phyloP scores from a whole-genome alignment of 2,797 vertebrate species.

The Sebastes hubbsi region DNA sequence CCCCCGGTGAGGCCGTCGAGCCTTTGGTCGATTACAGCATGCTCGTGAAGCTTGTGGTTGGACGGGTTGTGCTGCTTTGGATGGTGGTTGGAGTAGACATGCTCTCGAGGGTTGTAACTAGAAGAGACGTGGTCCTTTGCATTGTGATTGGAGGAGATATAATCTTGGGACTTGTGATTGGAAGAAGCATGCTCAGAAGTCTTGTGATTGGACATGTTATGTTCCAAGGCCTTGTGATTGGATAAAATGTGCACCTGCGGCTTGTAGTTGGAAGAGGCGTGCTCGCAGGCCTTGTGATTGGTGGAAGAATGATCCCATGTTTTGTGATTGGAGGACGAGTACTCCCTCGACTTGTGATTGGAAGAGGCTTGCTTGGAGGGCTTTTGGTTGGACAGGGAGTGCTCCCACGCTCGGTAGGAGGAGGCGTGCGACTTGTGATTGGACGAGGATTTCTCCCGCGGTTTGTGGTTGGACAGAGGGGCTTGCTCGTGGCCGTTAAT shows the following conservation, averaged over 20 bases:
- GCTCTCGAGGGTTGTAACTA: slow-evolving; percentile 78
- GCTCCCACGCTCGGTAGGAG: slow-evolving; percentile 84
- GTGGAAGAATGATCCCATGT: slow-evolving; percentile 79
- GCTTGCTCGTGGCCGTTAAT: slow-evolving; percentile 87
- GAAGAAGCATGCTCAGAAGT: slow-evolving; percentile 82
- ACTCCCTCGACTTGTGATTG: slow-evolving; percentile 83
- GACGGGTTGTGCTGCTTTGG: slow-evolving; percentile 81
- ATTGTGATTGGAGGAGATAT: slow-evolving; percentile 87
- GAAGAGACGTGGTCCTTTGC: slow-evolving; percentile 78
- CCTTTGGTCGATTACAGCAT: slow-evolving; percentile 77
- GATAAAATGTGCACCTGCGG: slow-evolving; percentile 89
- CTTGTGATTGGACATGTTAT: slow-evolving; percentile 83
- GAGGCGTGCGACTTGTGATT: slow-evolving; percentile 85
- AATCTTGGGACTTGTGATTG: slow-evolving; percentile 82
- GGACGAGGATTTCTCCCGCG: slow-evolving; percentile 74
- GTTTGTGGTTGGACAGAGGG: slow-evolving; percentile 79
- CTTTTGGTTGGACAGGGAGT: slow-evolving; percentile 80
- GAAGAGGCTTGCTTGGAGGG: slow-evolving; percentile 80
- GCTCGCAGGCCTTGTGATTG: slow-evolving; percentile 82
- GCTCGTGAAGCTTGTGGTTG: slow-evolving; percentile 80
- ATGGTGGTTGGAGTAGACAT: slow-evolving; percentile 83
- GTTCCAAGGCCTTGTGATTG: slow-evolving; percentile 84
- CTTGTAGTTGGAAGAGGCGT: slow-evolving; percentile 83
- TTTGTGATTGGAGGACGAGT: slow-evolving; percentile 84
- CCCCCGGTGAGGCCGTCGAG: slow-evolving; percentile 83